Evolutionary conservation across 2,113 vertebrate genomes (phyloP), one percentile per base, ranked within the genome.

Genomic region (Urocynchramus pylzowi): DNA sequence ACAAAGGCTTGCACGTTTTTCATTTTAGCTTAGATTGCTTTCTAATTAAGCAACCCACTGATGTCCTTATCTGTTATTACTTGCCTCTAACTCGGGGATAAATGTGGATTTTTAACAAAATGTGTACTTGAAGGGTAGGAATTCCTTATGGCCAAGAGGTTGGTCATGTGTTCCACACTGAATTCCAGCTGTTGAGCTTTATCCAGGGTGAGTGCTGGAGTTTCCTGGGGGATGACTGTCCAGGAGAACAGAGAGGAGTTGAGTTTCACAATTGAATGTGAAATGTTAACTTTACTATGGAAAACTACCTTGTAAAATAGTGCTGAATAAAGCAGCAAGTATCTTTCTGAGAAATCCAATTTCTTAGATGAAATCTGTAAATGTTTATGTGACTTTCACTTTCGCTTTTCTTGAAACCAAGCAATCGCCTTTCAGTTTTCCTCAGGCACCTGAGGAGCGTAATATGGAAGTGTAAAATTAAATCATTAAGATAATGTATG

Each of bases 401-500:
- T 70, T 37, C 45, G 11, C 30, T 70, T 37, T 37, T 73, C 64
- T 56, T 79, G 68, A 56, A 87, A 41, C 56, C 4, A 2, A 84
- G 31, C 35, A 60, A 3, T 84, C 35, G 13, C 85, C 27, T 67
- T 83, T 45, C 15, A 20, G 45, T 89, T 93, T 97, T 65, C 52
- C 57, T 80, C 27, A 39, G 59, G 47, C 45, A 59, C 65, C 52
- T 27, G 52, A 91, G 56, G 59, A 87, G 75, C 1, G 1, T 42
- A 56, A 47, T 74, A 13, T 27, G 53, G 74, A 86, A 52, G 49
- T 84, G 17, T 80, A 80, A 92, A 92, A 95, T 80, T 31, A 90
- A 94, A 70, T 89, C 41, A 86, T 95, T 96, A 95, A 84, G 65
- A 11, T 93, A 96, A 92, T 76, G 53, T 86, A 37, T 96, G 65